Evolutionary conservation across 2,113 vertebrate species (phyloP), one percentile per base, ranked within the genome.

Genomic region (Smithornis capensis): DNA sequence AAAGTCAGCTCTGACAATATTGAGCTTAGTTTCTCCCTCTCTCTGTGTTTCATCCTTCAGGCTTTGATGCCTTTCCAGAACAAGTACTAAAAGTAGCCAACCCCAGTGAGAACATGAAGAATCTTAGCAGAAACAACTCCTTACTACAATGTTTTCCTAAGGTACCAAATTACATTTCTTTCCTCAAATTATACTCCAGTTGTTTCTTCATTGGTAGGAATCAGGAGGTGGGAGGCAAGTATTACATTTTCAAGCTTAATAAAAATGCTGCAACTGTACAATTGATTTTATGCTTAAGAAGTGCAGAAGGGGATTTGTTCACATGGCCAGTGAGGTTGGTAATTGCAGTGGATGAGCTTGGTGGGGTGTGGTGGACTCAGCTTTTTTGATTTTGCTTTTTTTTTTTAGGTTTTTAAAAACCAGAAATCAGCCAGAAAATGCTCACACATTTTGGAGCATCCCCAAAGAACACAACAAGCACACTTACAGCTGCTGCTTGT

Each of bases 1-100:
- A 71, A 69, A 92, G 80, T 49, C 45, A 16, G 55, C 84, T 89
- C 55, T 49, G 53, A 85, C 62, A 84, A 68, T 77, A 83, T 3
- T 8, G 59, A 86, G 78, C 53, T 92, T 33, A 55, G 80, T 92
- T 80, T 78, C 79, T 89, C 67, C 84, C 65, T 75, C 70, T 82
- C 38, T 35, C 29, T 74, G 28, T 76, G 83, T 77, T 87, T 71
- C 52, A 79, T 88, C 18, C 62, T 65, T 60, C 52, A 76, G 64
- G 52, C 19, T 87, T 80, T 71, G 78, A 76, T 78, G 73, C 35
- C 37, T 80, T 77, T 52, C 44, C 49, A 76, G 80, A 57, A 64
- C 42, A 33, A 44, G 45, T 15, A 80, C 79, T 40, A 55, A 31
- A 74, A 86, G 71, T 28, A 76, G 35, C 56, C 71, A 89, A 28